Percentiles rank a stretch among this genome's conserved stretches.
These are phyloP conservation scores for Canis aureus DNA, from an alignment of 2,113 vertebrate genomes.

Conservation along the genomic window DNA sequence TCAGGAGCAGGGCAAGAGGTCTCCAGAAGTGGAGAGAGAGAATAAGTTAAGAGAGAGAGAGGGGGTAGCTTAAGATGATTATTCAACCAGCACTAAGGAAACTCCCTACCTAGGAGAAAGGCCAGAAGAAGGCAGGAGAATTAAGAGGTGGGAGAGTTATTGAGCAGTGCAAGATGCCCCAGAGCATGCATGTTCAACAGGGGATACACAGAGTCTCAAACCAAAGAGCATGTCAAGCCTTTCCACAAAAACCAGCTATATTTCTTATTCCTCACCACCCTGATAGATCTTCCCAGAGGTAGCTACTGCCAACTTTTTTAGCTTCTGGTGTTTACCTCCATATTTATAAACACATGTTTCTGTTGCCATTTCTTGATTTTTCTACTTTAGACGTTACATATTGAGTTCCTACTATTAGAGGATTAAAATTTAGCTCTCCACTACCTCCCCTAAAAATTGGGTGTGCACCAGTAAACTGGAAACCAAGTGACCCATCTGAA, in stretches of 20 bases:
- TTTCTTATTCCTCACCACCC: neutral
- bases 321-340: neutral
- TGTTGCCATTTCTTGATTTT: slow-evolving; percentile 11
- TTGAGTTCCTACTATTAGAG: neutral
- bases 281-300: neutral
- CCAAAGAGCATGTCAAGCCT: neutral
- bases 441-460: neutral
- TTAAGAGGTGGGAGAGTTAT: neutral
- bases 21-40: neutral
- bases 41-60: neutral
- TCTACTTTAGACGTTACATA: neutral
- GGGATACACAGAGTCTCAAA: neutral
- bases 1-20: neutral
- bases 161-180: neutral
- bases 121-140: neutral
- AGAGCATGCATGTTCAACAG: neutral
- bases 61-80: neutral
- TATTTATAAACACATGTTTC: slow-evolving; percentile 17
- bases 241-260: neutral
- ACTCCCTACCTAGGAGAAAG: neutral
- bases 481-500: neutral
- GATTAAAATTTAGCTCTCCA: slow-evolving; percentile 4
- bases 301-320: neutral
- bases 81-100: neutral
- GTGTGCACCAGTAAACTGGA: neutral